Base-by-base conservation (phyloP, 2,797 vertebrate genomes). In the Sitta carolinensis region DNA sequence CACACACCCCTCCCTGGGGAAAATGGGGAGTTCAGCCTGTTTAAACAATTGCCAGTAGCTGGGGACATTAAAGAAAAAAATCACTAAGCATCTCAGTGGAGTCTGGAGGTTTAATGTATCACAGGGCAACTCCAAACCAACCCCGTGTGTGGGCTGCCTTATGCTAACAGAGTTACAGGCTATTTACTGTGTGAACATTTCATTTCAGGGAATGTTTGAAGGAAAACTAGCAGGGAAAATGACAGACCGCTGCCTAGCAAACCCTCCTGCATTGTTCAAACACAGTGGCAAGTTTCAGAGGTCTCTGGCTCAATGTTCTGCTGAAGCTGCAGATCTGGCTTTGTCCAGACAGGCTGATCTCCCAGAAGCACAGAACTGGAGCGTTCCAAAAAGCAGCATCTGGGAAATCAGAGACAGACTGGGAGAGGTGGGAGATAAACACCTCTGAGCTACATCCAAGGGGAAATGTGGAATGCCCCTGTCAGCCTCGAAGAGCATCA, bases 281-380 rank as follows among this genome's bases (percentile, higher is more conserved):
- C 72, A 87, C 63, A 76, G 85, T 13, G 59, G 73, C 91, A 93
- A 93, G 63, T 90, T 94, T 94, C 79, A 89, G 87, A 96, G 63
- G 87, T 79, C 87, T 43, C 93, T 84, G 91, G 94, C 94, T 91
- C 70, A 57, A 18, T 11, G 47, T 80, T 88, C 83, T 94, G 93
- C 93, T 96, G 95, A 95, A 74, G 50, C 55, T 96, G 95, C 94
- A 94, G 85, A 90, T 85, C 68, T 87, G 81, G 58, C 83, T 92
- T 91, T 93, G 90, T 87, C 90, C 93, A 83, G 72, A 64, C 0
- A 1, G 89, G 87, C 89, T 72, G 67, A 84, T 93, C 82, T 94
- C 94, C 75, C 94, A 93, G 79, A 84, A 88, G 73, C 72, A 57
- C 79, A 67, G 34, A 88, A 89, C 66, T 47, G 73, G 2, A 89